Conservation (phyloP, 1,140 invertebrate species). For the Kradibia gibbosae region DNA sequence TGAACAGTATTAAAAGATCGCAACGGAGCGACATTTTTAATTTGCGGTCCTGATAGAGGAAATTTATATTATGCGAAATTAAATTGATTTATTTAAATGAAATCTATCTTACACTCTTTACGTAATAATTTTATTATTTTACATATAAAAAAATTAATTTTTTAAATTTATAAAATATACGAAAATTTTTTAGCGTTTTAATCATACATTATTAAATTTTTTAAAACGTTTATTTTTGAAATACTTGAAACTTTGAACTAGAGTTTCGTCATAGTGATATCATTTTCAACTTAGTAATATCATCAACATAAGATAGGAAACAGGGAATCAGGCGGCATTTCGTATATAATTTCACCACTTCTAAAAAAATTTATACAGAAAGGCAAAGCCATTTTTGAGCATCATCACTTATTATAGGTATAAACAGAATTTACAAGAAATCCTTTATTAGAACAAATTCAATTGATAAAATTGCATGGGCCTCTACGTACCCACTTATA, state of each 20-base stretch:
- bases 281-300: neutral
- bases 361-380: neutral
- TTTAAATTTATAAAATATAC: no score
- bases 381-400: neutral
- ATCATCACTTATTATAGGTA: neutral
- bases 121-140: no score
- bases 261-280: neutral
- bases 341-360: neutral
- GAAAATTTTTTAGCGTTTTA: no score
- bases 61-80: no score
- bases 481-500: no score
- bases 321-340: neutral
- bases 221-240: neutral
- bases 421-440: slow-evolving; percentile 1
- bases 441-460: neutral
- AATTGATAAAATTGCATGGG: neutral
- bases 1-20: no score
- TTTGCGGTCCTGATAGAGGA: no score
- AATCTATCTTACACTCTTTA: no score
- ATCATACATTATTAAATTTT: no score
- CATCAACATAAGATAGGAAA: neutral
- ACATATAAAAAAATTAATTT: no score
- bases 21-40: no score
- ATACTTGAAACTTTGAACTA: neutral
- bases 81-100: no score